Evolutionary conservation across 2,797 vertebrate genomes (phyloP), one percentile per base, ranked within the genome.

Genomic region (Ctenopoma kingsleyae): DNA sequence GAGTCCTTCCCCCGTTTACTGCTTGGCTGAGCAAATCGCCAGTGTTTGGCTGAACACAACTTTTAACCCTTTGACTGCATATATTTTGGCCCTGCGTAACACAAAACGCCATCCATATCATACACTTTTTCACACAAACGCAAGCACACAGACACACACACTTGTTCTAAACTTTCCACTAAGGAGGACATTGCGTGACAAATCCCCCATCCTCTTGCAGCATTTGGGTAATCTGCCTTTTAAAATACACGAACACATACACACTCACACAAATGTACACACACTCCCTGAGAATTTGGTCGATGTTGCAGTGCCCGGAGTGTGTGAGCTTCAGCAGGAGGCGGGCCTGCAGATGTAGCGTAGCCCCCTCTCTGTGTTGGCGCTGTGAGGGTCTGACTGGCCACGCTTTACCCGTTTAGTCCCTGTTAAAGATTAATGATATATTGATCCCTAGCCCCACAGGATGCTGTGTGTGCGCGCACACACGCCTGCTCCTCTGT

Each of bases 401-500:
- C 86, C 88, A 89, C 89, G 66, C 94, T 95, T 95, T 92, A 85
- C 86, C 86, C 89, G 81, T 93, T 94, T 94, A 93, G 91, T 93
- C 81, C 81, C 82, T 77, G 88, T 94, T 91, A 94, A 94, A 93
- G 91, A 92, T 93, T 92, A 91, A 93, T 94, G 90, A 91, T 85
- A 78, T 92, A 94, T 94, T 87, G 93, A 93, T 94, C 86, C 52
- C 36, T 50, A 63, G 50, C 82, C 84, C 84, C 88, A 80, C 88
- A 82, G 85, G 87, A 85, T 80, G 50, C 60, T 68, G 57, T 52
- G 40, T 62, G 61, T 52, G 10, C 51, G 49, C 60, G 64, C 61
- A 54, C 61, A 36, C 27, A 15, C 50, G 22, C 3, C 3, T 16
- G 49, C 9, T n/a, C 1, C 11, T 19, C 17, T 48, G 48, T 27